Evolutionary conservation across 2,797 vertebrate species (phyloP).

Genomic region (Sitta carolinensis): DNA sequence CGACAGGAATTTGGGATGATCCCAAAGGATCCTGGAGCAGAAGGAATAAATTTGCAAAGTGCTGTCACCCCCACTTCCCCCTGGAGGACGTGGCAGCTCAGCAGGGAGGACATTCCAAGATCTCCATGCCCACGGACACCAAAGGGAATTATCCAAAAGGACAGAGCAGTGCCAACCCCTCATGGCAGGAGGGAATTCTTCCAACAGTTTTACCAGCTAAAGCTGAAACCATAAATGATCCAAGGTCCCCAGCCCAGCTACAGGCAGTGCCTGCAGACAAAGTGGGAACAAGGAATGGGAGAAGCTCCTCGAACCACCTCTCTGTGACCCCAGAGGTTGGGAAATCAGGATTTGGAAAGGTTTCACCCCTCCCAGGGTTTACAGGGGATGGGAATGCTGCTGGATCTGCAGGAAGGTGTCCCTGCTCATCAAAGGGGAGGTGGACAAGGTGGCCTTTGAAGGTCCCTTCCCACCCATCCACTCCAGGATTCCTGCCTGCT

Average conservation of each 20-base stretch:
- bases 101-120: neutral
- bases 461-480: neutral
- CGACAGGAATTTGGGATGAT: fast-evolving
- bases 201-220: neutral
- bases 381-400: neutral
- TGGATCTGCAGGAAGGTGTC: neutral
- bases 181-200: neutral
- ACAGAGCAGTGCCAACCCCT: neutral
- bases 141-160: neutral
- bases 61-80: neutral
- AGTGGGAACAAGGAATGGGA: fast-evolving
- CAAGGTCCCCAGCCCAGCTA: neutral
- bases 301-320: fast-evolving
- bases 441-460: neutral
- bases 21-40: neutral
- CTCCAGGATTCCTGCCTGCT: neutral
- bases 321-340: neutral
- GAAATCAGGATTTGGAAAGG: neutral
- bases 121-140: fast-evolving
- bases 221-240: constrained; percentile 2
- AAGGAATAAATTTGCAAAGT: neutral
- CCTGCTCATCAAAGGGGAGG: neutral
- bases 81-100: neutral
- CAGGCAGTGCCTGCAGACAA: neutral
- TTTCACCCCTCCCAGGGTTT: fast-evolving